Base-by-base conservation (phyloP, 2,797 vertebrate species). In the Pampus argenteus region DNA sequence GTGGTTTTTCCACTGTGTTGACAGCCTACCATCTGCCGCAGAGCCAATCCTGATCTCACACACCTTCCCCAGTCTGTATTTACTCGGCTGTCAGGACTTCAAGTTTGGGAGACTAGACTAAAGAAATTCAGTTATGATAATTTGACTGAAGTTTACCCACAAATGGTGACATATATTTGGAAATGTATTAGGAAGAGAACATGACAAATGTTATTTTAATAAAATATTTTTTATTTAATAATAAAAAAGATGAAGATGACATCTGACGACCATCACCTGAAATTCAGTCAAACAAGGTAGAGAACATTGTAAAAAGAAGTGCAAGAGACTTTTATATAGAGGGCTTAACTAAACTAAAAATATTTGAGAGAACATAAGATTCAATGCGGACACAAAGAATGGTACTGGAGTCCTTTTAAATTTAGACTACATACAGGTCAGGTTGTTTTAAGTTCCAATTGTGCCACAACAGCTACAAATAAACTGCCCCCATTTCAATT, bases 11-110 rank as follows among this genome's bases (percentile, higher is more conserved):
- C 52, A 25, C 51, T 34, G 58, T 86, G 80, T 79, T 90, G 90
- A 93, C 89, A 90, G 75, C 70, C 59, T 18, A 83, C 92, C 92
- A 93, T 94, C 92, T 94, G 89, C 88, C 87, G 88, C 87, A 44
- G 62, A 87, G 83, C 77, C 77, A 82, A 81, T 82, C 72, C 69
- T 62, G 74, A 79, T 78, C 85, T 87, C 72, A 71, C 78, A 88
- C 85, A 87, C 75, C 85, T 80, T 81, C 64, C 63, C 31, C 71
- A 42, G 71, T 87, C 80, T 81, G 74, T 82, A 86, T 89, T 91
- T 86, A 87, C 86, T 86, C 59, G 50, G 45, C 82, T 78, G 78
- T 86, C 82, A 76, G 71, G 71, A 76, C 68, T 81, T 76, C n/a
- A 78, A 79, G 71, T 81, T 77, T 69, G 52, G 55, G 51, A n/a